Conservation (phyloP, 2,113 vertebrate genomes). For the Scomber colias region DNA sequence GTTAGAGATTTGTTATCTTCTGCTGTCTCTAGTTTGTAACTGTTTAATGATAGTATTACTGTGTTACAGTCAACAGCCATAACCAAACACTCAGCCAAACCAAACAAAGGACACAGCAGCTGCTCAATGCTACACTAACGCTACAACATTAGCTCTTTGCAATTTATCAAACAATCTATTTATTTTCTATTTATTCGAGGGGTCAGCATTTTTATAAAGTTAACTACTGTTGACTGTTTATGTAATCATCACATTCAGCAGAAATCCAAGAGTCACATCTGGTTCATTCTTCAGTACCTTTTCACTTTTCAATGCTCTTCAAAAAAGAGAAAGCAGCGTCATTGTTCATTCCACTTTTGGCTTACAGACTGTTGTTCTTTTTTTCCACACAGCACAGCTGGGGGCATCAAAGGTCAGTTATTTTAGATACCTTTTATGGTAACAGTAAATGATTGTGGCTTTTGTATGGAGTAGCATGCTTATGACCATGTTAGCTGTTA, state of each 20-base stretch:
- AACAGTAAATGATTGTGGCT: slow-evolving; percentile 3
- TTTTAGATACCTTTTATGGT: slow-evolving; percentile 16
- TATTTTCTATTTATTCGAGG: background rate
- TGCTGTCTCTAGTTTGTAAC: too few relatives aligned
- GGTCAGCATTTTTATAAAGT: background rate
- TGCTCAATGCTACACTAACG: background rate
- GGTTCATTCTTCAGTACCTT: slow-evolving; percentile 26
- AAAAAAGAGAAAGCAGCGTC: slow-evolving; percentile 21
- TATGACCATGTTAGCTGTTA: background rate
- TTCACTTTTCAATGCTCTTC: slow-evolving; percentile 7
- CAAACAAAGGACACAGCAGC: background rate
- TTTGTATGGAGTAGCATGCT: slow-evolving; percentile 1
- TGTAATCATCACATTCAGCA: background rate
- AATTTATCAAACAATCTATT: slow-evolving; percentile 14
- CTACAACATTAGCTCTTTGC: background rate
- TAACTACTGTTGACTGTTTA: background rate
- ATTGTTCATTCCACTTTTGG: slow-evolving; percentile 29
- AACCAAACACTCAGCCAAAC: background rate
- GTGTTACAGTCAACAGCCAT: background rate
- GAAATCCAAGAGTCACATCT: slow-evolving; percentile 33
- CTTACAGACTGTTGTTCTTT: background rate
- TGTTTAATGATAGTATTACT: too few relatives aligned
- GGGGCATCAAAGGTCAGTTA: slow-evolving; percentile 33
- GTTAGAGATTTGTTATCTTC: too few relatives aligned
- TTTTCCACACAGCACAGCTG: slow-evolving; percentile 47